Conservation (phyloP, 2,797 vertebrate genomes). For the Loris lydekkerianus region DNA sequence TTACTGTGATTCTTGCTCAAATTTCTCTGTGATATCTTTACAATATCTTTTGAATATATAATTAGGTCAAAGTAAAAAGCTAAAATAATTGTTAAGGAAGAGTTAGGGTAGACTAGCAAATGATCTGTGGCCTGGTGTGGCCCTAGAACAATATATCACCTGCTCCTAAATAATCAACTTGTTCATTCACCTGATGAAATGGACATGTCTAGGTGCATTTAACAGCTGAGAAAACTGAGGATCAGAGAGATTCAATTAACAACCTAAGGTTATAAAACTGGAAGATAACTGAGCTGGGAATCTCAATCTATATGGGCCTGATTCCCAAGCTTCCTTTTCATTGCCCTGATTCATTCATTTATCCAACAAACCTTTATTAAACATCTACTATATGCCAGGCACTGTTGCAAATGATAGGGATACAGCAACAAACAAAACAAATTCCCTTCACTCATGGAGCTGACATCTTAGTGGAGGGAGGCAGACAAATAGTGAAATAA, state of each 20-base stretch:
- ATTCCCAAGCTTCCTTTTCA: slow-evolving; percentile 11
- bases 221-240: background rate
- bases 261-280: background rate
- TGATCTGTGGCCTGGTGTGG: background rate
- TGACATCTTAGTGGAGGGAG: slow-evolving; percentile 6
- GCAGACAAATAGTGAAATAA: slow-evolving; percentile 40
- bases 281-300: slow-evolving; percentile 26
- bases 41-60: background rate
- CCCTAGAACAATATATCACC: background rate
- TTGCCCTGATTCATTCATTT: slow-evolving; percentile 23
- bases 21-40: background rate
- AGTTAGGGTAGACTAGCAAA: background rate
- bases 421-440: slow-evolving; percentile 19
- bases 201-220: background rate
- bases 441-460: background rate
- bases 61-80: slow-evolving; percentile 42
- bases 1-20: background rate
- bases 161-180: background rate
- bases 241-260: background rate
- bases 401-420: background rate
- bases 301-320: background rate
- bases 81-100: slow-evolving; percentile 18
- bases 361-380: slow-evolving; percentile 41
- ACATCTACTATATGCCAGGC: background rate
- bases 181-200: background rate